Percentiles rank a stretch among this genome's conserved stretches.
phyloP scores from a whole-genome alignment of 1,140 invertebrate species.

The Drosophila oshimai region DNA sequence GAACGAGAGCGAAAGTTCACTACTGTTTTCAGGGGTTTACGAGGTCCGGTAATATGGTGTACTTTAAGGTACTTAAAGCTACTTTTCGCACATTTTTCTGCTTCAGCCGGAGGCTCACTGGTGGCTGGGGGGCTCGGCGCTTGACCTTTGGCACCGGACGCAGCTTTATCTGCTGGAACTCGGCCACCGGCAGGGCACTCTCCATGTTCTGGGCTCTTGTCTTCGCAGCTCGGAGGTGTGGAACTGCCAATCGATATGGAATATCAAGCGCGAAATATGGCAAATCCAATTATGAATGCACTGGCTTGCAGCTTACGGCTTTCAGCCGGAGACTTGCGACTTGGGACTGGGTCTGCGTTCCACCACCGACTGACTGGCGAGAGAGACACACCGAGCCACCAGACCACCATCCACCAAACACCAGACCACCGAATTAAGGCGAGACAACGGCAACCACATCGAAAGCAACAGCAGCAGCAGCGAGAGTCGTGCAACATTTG shows the following conservation, averaged over 20 bases:
- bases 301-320: constrained; percentile 8
- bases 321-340: constrained; percentile 4
- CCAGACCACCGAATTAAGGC: constrained; percentile 58
- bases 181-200: constrained; percentile 62
- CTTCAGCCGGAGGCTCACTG: constrained; percentile 41
- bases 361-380: constrained; percentile 58
- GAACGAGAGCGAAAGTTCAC: constrained; percentile 24
- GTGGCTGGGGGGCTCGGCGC: constrained; percentile 67
- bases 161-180: constrained; percentile 76
- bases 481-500: constrained; percentile 70
- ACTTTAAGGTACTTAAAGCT: constrained; percentile 19
- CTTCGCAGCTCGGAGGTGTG: background rate
- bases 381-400: constrained; percentile 39
- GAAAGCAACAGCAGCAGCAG: constrained; percentile 34
- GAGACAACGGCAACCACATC: constrained; percentile 37
- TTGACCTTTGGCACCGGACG: constrained; percentile 75
- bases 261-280: constrained; percentile 44
- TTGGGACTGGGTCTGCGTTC: constrained; percentile 59
- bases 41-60: background rate
- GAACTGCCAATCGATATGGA: constrained; percentile 21
- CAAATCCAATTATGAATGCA: constrained; percentile 75
- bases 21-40: background rate
- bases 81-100: constrained; percentile 61
- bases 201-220: constrained; percentile 39
- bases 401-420: constrained; percentile 50